Conservation (phyloP, 2,113 vertebrate species). For the Rafetus swinhoei region DNA sequence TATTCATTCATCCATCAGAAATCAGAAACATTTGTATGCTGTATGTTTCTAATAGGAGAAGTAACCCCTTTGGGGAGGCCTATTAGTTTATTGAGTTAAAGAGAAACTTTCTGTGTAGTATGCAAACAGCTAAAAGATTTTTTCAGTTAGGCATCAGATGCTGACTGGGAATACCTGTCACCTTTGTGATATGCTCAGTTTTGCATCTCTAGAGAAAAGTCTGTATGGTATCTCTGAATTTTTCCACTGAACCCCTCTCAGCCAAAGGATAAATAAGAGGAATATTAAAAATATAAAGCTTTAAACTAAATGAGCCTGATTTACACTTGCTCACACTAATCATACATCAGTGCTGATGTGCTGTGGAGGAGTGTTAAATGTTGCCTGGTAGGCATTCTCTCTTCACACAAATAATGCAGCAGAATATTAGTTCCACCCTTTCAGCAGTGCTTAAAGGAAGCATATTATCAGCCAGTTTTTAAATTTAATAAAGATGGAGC, state of each 20-base stretch:
- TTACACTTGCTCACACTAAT: neutral
- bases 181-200: slow-evolving; percentile 1
- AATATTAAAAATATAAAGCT: neutral
- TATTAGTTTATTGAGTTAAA: rapidly evolving
- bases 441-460: neutral
- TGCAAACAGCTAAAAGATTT: neutral
- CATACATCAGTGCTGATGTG: rapidly evolving
- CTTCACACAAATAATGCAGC: neutral
- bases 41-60: neutral
- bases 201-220: neutral
- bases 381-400: neutral
- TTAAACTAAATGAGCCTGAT: neutral
- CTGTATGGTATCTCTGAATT: neutral
- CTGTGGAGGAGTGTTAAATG: neutral
- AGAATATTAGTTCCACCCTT: slow-evolving; percentile 28
- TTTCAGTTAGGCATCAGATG: neutral
- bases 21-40: neutral
- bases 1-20: neutral
- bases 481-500: slow-evolving; percentile 41
- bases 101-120: neutral
- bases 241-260: neutral
- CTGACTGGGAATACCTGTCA: neutral
- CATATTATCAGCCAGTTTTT: slow-evolving; percentile 2
- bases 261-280: neutral
- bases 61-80: neutral